A percentile compares a stretch with the other conserved stretches of the same genome.
These are phyloP conservation scores for Drosophila yakuba DNA, from an alignment of 1,140 invertebrate genomes.

Conservation along the genomic window DNA sequence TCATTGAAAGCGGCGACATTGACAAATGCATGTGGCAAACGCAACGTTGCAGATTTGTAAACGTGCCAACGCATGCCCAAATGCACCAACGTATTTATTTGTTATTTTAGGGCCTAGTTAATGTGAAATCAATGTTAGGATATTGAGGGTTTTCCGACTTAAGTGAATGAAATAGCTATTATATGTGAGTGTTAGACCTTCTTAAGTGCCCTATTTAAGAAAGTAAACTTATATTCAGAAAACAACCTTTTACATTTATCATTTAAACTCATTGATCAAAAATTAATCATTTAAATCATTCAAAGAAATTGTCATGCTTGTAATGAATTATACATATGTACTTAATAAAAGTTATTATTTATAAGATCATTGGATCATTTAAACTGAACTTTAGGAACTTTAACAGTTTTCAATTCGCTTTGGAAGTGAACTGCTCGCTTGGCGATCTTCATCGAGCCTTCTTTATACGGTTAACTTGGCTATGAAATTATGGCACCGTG, in stretches of 20 bases:
- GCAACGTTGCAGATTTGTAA: conserved; percentile 35
- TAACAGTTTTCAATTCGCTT: conserved; percentile 39
- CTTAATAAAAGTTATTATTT: neutral
- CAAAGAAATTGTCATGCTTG: no score
- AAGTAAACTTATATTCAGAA: no score
- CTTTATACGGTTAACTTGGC: conserved; percentile 51
- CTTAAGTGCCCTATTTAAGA: no score
- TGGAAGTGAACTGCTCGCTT: conserved; percentile 33
- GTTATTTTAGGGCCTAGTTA: conserved; percentile 1
- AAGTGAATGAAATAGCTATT: no score
- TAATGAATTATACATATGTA: no score
- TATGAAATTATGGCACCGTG: conserved; percentile 65
- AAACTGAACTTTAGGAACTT: conserved; percentile 35
- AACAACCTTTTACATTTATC: no score
- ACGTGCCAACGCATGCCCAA: conserved; percentile 69
- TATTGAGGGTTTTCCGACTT: no score
- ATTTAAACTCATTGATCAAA: no score
- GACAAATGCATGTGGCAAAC: conserved; percentile 75
- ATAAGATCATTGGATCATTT: neutral
- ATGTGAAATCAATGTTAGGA: no score
- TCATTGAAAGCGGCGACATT: conserved; percentile 66
- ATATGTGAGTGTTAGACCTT: no score
- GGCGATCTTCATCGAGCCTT: conserved; percentile 48
- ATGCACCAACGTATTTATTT: conserved; percentile 34
- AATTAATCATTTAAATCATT: no score